phyloP scores from a whole-genome alignment of 2,888 invertebrate species.

The Trypoxylon attenuatum region DNA sequence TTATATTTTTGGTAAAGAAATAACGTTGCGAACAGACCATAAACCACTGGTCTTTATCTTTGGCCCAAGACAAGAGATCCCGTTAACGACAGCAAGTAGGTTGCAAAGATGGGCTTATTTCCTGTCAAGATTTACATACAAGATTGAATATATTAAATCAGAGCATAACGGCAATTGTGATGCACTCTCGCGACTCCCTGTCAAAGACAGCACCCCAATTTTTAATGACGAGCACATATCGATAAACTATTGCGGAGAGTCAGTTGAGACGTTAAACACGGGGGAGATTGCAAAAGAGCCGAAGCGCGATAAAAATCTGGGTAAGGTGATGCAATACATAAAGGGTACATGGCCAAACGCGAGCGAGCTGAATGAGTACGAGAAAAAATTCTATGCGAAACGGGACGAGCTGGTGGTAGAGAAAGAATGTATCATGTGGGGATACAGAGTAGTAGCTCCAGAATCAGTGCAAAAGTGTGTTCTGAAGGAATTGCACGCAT shows the following conservation, averaged over 20 bases:
- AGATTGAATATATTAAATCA: slow-evolving; percentile 32
- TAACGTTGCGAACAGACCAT: slow-evolving; percentile 36
- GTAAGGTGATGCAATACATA: slow-evolving; percentile 19
- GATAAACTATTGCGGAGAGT: slow-evolving; percentile 30
- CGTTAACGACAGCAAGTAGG: slow-evolving; percentile 17
- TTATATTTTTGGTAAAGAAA: slow-evolving; percentile 25
- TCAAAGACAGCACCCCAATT: slow-evolving; percentile 5
- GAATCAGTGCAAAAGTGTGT: slow-evolving; percentile 1
- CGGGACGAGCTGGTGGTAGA: slow-evolving; percentile 23
- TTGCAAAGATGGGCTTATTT: slow-evolving; percentile 39
- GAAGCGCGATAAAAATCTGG: slow-evolving; percentile 15
- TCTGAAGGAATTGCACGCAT: slow-evolving; percentile 21
- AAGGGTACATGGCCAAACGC: slow-evolving; percentile 18
- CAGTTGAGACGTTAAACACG: background rate
- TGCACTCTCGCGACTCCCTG: slow-evolving; percentile 13
- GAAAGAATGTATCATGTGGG: slow-evolving; percentile 33
- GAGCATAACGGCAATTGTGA: slow-evolving; percentile 13
- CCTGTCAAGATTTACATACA: slow-evolving; percentile 31
- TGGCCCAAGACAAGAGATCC: slow-evolving; percentile 24
- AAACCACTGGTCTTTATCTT: slow-evolving; percentile 32
- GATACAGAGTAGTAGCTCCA: slow-evolving; percentile 21
- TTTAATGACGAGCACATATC: slow-evolving; percentile 9
- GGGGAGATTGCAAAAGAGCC: slow-evolving; percentile 25
- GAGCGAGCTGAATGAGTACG: background rate
- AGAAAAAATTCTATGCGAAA: slow-evolving; percentile 2